A percentile compares a stretch with the other conserved stretches of the same genome.
These are phyloP conservation scores for Pollenia labialis DNA, from an alignment of 2,888 invertebrate species.

Conservation along the genomic window DNA sequence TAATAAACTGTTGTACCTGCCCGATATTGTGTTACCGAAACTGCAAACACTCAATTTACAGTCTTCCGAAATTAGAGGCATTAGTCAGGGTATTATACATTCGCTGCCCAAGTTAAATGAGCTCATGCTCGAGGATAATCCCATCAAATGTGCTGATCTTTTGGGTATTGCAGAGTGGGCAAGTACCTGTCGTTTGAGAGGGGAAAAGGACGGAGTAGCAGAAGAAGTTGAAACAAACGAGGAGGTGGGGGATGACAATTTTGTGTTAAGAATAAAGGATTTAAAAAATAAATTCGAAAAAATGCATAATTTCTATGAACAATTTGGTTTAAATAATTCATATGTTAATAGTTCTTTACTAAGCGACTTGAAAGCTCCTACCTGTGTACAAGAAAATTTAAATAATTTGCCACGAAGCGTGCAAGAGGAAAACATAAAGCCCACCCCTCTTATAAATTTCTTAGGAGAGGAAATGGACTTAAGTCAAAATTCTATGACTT, in stretches of 20 bases:
- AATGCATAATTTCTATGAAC: constrained; percentile 80
- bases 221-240: constrained; percentile 4
- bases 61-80: constrained; percentile 80
- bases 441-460: not conserved
- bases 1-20: constrained; percentile 83
- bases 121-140: constrained; percentile 83
- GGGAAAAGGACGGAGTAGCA: constrained; percentile 44
- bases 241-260: constrained; percentile 23
- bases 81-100: constrained; percentile 83
- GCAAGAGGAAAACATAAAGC: not conserved
- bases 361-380: constrained; percentile 43
- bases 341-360: not conserved
- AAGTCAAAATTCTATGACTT: constrained; percentile 62
- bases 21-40: constrained; percentile 81
- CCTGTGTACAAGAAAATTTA: constrained; percentile 61
- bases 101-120: constrained; percentile 82
- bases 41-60: constrained; percentile 82
- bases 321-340: constrained; percentile 75
- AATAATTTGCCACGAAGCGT: not conserved
- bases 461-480: constrained; percentile 53
- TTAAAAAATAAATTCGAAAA: constrained; percentile 80
- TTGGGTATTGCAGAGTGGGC: constrained; percentile 84
- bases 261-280: constrained; percentile 70
- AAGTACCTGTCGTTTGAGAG: constrained; percentile 80
- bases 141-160: constrained; percentile 83